A percentile compares a stretch with the other conserved stretches of the same genome.
Evolutionary conservation across 2,888 invertebrate species (phyloP).

Genomic region (Argyresthia albistria): DNA sequence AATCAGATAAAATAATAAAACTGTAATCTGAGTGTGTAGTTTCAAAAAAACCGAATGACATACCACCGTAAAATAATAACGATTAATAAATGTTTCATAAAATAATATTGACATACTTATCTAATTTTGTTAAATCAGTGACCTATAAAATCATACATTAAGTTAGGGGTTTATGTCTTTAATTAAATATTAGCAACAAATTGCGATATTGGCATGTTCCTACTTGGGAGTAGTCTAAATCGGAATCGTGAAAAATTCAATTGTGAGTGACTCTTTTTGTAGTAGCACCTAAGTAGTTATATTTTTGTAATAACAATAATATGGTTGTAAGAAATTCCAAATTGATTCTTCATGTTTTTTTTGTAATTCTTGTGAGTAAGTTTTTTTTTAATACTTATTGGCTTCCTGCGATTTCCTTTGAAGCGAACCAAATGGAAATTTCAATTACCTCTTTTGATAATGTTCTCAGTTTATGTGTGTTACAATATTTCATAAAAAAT

Average conservation of each 20-base stretch:
- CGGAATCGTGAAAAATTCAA: not conserved
- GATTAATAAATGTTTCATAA: no score
- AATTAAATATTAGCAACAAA: conserved; percentile 4
- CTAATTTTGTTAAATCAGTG: no score
- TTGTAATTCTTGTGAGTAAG: not conserved
- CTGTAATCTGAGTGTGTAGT: not conserved
- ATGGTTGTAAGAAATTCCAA: not conserved
- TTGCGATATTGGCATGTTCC: conserved; percentile 39
- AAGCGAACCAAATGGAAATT: not conserved
- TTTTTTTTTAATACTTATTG: not conserved
- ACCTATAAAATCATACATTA: no score
- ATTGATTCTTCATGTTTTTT: not conserved
- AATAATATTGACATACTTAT: no score
- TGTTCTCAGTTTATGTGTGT: conserved; percentile 41
- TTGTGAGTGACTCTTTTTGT: conserved; percentile 41
- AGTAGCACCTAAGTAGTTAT: conserved; percentile 47
- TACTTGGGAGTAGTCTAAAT: conserved; percentile 15
- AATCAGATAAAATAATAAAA: not conserved
- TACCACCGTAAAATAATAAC: not conserved
- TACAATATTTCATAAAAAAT: conserved; percentile 36
- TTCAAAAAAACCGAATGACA: not conserved
- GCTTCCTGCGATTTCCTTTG: not conserved
- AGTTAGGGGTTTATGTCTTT: no score
- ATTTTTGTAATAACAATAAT: conserved; percentile 52
- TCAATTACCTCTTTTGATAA: not conserved